Base-by-base conservation (phyloP, 2,888 invertebrate genomes). In the Epirrhoe tristata region DNA sequence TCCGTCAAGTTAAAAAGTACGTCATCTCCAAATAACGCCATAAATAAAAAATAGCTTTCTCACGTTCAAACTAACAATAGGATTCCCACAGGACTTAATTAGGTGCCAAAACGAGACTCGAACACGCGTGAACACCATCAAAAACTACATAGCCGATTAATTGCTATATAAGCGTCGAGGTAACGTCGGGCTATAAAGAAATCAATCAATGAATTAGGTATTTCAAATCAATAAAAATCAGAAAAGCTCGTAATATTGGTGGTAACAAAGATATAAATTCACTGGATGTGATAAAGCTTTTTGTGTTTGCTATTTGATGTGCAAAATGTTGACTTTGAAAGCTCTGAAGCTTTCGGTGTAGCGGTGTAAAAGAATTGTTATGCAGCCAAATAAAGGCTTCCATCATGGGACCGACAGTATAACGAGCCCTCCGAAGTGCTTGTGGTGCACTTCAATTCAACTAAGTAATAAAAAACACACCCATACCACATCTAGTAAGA, bases 141-240 rank as follows among this genome's bases (percentile, higher is more conserved):
- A 91, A 90, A 88, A 67, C 67, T 63, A 63, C 63, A 63, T 55
- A 83, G 81, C 85, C 87, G 86, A 90, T 92, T 90, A 88, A 88
- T 86, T 81, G 81, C 81, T 84, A 87, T 87, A 88, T 86, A 87
- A 90, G 86, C 87, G 78, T 86, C 85, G 84, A 90, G 87, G 87
- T 83, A 85, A 83, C 85, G 81, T 84, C 39, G 76, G 82, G 89
- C 92, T 90, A 91, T 93, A 93, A 93, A 92, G 91, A 91, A 93
- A 93, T 93, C 93, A 93, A 93, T 93, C 92, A 91, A 87, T 78
- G 85, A 85, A 91, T 92, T 92, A 91, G 90, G 86, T 93, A 92
- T 93, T 91, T 90, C 91, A 88, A 93, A 92, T 93, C 92, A 92
- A 93, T 93, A 93, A 93, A 74, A 93, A 91, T 88, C 86, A 86